Evolutionary conservation across 1,140 invertebrate species (phyloP).

Genomic region (Battus philenor): DNA sequence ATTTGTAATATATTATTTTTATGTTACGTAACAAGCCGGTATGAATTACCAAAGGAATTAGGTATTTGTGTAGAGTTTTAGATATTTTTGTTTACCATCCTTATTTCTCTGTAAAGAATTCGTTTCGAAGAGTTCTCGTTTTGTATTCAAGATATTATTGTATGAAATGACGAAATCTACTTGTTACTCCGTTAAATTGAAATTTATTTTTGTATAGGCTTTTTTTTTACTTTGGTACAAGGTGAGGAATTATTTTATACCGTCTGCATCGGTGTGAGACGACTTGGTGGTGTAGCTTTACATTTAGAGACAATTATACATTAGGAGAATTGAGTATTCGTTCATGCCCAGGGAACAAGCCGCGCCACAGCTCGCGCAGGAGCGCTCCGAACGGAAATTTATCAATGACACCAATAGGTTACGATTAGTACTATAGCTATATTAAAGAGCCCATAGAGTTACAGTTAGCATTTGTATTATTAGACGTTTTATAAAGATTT

Average conservation of each 20-base stretch:
- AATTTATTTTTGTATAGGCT: slow-evolving; percentile 43
- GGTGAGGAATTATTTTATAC: slow-evolving; percentile 24
- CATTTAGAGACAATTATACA: slow-evolving; percentile 45
- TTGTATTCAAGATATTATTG: slow-evolving; percentile 16
- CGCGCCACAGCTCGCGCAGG: slow-evolving; percentile 28
- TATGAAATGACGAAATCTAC: slow-evolving; percentile 5
- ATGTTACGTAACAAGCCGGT: slow-evolving; percentile 61
- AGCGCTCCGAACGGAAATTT: slow-evolving; percentile 36
- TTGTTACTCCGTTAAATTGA: slow-evolving; percentile 24
- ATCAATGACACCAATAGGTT: slow-evolving; percentile 68
- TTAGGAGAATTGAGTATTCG: slow-evolving; percentile 51
- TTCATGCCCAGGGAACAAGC: slow-evolving; percentile 55
- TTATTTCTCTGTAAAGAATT: slow-evolving; percentile 32
- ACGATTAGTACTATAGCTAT: slow-evolving; percentile 51
- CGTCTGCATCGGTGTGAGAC: slow-evolving; percentile 18
- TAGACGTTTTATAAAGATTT: slow-evolving; percentile 62
- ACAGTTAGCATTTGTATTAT: slow-evolving; percentile 67
- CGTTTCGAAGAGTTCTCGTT: slow-evolving; percentile 35
- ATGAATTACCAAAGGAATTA: slow-evolving; percentile 72
- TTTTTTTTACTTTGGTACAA: slow-evolving; percentile 32
- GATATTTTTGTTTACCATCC: slow-evolving; percentile 51
- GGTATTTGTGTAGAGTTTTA: slow-evolving; percentile 61
- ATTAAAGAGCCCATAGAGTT: slow-evolving; percentile 54
- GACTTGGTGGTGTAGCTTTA: slow-evolving; percentile 26
- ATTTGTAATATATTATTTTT: slow-evolving; percentile 53